phyloP scores from a whole-genome alignment of 2,797 vertebrate species.

The Lutjanus argentimaculatus region DNA sequence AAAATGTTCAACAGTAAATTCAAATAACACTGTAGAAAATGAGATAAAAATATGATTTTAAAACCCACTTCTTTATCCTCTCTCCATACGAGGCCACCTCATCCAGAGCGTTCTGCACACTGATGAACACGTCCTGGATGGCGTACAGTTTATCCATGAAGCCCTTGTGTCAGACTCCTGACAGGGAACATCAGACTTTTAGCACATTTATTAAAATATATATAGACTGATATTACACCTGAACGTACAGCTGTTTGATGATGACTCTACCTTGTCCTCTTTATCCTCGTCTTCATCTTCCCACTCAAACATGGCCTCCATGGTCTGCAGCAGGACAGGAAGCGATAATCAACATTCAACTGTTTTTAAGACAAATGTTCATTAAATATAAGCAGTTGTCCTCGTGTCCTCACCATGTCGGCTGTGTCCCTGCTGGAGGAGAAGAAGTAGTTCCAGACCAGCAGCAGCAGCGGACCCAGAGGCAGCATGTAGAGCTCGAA shows the following conservation, averaged over 20 bases:
- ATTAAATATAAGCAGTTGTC: accelerated
- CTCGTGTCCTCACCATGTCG: constrained; percentile 86
- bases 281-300: constrained; percentile 95
- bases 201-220: accelerated
- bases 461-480: constrained; percentile 88
- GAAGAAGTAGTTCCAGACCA: constrained; percentile 93
- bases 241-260: neutral
- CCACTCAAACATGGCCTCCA: constrained; percentile 94
- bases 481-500: constrained; percentile 97
- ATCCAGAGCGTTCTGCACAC: constrained; percentile 92
- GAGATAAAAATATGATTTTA: too few relatives aligned
- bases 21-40: too few relatives aligned
- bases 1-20: too few relatives aligned
- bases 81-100: constrained; percentile 93
- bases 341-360: neutral
- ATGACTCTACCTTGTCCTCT: constrained; percentile 94
- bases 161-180: constrained; percentile 93
- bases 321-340: constrained; percentile 83
- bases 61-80: constrained; percentile 94
- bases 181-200: neutral
- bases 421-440: constrained; percentile 85
- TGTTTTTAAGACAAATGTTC: neutral
- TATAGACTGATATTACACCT: accelerated
- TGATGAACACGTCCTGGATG: constrained; percentile 96
- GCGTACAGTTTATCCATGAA: constrained; percentile 96